phyloP scores from a whole-genome alignment of 23 tunicate genomes.

The Clavelina lepadiformis region DNA sequence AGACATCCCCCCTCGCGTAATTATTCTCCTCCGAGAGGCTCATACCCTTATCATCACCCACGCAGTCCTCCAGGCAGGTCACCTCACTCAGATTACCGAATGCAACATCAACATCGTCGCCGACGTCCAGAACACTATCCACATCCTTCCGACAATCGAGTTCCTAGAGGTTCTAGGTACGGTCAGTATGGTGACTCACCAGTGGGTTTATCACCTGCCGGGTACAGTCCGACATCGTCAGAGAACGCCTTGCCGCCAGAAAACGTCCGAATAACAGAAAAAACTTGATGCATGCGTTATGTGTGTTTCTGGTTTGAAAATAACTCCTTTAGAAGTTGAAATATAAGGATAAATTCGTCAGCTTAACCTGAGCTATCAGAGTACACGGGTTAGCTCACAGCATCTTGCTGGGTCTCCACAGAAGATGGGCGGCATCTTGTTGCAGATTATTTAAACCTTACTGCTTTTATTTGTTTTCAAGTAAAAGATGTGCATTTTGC shows the following conservation, averaged over 20 bases:
- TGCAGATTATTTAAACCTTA: too few species aligned
- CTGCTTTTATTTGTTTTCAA: too few species aligned
- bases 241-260: constrained; percentile 16
- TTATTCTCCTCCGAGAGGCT: constrained; percentile 31
- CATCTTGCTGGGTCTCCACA: too few species aligned
- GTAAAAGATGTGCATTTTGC: too few species aligned
- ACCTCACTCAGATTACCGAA: constrained; percentile 37
- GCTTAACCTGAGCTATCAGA: too few species aligned
- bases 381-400: too few species aligned
- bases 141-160: constrained; percentile 21
- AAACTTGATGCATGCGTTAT: too few species aligned
- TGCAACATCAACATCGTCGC: constrained; percentile 19
- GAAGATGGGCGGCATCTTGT: too few species aligned
- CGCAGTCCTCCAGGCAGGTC: constrained; percentile 45
- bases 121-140: constrained; percentile 8
- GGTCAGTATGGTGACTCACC: constrained; percentile 37
- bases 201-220: constrained; percentile 14
- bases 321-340: too few species aligned
- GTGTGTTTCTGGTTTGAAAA: too few species aligned
- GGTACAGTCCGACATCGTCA: constrained; percentile 40
- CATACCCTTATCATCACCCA: constrained; percentile 19
- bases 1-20: not conserved
- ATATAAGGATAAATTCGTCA: too few species aligned
- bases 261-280: constrained; percentile 16
- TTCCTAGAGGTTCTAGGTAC: constrained; percentile 12